Conservation (phyloP, 2,888 invertebrate genomes). For the Dryobota labecula region DNA sequence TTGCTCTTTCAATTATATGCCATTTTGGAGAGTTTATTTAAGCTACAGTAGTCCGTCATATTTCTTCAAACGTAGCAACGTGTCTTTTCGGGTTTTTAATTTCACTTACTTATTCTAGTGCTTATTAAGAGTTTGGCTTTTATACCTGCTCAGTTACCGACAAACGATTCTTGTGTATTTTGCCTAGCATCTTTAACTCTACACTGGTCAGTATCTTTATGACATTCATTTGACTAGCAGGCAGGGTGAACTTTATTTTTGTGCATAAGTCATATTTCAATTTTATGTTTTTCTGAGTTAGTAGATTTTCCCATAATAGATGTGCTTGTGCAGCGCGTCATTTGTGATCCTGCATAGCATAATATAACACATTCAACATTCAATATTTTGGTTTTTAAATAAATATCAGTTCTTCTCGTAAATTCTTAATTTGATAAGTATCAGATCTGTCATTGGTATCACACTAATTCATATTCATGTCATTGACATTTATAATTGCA, state of each 20-base stretch:
- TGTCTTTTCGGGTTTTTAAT: no score
- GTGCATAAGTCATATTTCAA: neutral
- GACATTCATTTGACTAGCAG: neutral
- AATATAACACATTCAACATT: no score
- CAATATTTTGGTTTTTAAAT: no score
- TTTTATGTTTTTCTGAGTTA: neutral
- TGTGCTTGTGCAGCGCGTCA: no score
- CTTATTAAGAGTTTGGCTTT: no score
- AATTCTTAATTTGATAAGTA: constrained; percentile 9
- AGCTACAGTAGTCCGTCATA: no score
- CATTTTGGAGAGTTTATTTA: neutral
- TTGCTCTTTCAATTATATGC: neutral
- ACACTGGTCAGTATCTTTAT: no score
- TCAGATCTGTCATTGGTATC: constrained; percentile 28
- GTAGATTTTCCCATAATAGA: no score
- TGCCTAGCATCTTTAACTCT: neutral
- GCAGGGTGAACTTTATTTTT: neutral
- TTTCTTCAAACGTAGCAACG: no score
- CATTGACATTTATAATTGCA: constrained; percentile 37
- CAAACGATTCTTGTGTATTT: no score
- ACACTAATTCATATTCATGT: constrained; percentile 13
- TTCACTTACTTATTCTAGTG: neutral
- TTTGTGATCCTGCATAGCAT: no score
- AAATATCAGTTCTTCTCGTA: constrained; percentile 8
- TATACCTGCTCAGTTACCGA: neutral